These are phyloP conservation scores for Cephalopholis sonnerati DNA, from an alignment of 2,113 vertebrate species.

Conservation along the genomic window DNA sequence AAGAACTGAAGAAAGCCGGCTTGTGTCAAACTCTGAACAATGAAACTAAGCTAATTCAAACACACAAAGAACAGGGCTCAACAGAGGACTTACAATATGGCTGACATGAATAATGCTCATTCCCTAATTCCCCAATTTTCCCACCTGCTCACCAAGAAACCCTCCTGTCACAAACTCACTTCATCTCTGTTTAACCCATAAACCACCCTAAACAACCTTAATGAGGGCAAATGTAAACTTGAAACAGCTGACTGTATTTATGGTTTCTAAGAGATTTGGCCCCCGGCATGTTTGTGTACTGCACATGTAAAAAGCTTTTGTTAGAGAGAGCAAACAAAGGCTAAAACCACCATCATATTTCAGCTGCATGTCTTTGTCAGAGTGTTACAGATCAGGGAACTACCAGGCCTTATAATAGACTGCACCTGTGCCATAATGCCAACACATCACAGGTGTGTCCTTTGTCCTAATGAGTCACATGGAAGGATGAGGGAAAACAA, in stretches of 20 bases:
- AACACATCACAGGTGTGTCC: slow-evolving; percentile 16
- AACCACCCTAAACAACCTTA: neutral
- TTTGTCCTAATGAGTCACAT: neutral
- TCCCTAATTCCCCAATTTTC: neutral
- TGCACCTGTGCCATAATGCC: slow-evolving; percentile 34
- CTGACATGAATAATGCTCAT: neutral
- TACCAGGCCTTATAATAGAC: neutral
- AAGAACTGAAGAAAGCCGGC: no score
- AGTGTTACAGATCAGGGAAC: neutral
- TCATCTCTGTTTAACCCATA: neutral
- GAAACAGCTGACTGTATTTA: neutral
- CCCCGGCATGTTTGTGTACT: neutral
- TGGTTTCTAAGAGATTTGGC: slow-evolving; percentile 4
- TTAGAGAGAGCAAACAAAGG: neutral
- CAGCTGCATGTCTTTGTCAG: neutral
- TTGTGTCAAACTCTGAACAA: no score
- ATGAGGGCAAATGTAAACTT: neutral
- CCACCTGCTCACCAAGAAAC: neutral
- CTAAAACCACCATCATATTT: neutral
- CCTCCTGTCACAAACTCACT: neutral
- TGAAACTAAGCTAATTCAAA: neutral
- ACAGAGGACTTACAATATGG: neutral
- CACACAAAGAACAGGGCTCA: neutral
- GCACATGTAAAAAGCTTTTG: slow-evolving; percentile 2
- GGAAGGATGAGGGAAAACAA: neutral